These are phyloP conservation scores for Pluvialis apricaria DNA, from an alignment of 2,113 vertebrate genomes.

Conservation along the genomic window DNA sequence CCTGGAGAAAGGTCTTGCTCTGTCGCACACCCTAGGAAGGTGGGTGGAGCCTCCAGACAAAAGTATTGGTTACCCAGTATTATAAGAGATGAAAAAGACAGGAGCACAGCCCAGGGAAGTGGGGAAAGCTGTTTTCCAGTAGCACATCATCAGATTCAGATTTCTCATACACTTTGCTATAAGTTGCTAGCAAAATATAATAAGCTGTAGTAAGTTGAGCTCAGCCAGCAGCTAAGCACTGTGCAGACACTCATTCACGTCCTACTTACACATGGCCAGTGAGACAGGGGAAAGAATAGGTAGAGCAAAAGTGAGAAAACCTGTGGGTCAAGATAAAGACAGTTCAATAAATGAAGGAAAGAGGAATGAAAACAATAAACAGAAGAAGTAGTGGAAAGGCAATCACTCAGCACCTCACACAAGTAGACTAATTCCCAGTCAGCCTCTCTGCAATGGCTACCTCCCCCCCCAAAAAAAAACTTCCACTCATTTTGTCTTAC, in stretches of 20 bases:
- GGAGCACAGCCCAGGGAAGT: no score
- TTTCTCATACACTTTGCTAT: not conserved
- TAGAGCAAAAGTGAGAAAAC: not conserved
- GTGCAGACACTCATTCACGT: not conserved
- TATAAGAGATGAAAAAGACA: not conserved
- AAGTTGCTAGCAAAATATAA: not conserved
- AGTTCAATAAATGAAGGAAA: not conserved
- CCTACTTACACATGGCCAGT: not conserved
- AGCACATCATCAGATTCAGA: not conserved
- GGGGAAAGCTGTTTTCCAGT: not conserved
- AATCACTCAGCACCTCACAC: not conserved
- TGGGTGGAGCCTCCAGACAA: not conserved
- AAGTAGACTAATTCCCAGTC: not conserved
- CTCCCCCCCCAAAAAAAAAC: rapidly evolving
- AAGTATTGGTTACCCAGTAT: not conserved
- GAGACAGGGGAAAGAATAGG: not conserved
- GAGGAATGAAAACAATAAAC: not conserved
- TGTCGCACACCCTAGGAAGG: not conserved
- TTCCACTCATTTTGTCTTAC: not conserved
- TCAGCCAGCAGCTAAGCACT: not conserved
- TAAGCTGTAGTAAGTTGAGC: not conserved
- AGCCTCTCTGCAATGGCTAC: not conserved
- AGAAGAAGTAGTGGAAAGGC: not conserved
- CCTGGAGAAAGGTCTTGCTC: not conserved
- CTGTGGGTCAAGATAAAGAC: not conserved